These are phyloP conservation scores for Megaceryle torquata DNA, from an alignment of 2,113 vertebrate genomes.

Conservation along the genomic window DNA sequence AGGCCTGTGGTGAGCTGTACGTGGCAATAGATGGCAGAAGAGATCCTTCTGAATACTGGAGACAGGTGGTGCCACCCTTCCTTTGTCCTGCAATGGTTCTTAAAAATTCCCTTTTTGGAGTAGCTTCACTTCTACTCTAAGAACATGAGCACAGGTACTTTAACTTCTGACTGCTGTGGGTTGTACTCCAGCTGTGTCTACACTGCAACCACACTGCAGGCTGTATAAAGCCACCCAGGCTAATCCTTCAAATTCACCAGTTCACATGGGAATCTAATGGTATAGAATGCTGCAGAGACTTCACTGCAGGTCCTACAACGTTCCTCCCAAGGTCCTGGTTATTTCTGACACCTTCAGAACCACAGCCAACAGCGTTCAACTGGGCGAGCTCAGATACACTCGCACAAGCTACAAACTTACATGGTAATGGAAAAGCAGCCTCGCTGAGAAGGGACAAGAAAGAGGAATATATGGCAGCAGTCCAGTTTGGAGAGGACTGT, in stretches of 20 bases:
- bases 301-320: not conserved
- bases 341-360: not conserved
- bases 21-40: conserved; percentile 64
- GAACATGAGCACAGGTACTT: not conserved
- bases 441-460: not conserved
- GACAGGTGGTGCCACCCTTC: conserved; percentile 38
- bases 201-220: not conserved
- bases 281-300: not conserved
- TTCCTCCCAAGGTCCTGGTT: not conserved
- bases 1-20: conserved; percentile 37
- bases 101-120: not conserved
- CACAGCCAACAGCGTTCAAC: not conserved
- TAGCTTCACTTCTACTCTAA: not conserved
- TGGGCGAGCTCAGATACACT: not conserved
- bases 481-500: not conserved
- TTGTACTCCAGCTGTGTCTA: not conserved
- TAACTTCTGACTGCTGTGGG: not conserved
- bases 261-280: not conserved
- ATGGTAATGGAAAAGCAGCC: not conserved
- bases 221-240: not conserved
- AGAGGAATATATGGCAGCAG: not conserved
- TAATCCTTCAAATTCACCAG: not conserved
- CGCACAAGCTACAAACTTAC: not conserved
- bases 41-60: conserved; percentile 42
- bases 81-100: conserved; percentile 32